phyloP scores from a whole-genome alignment of 2,113 vertebrate genomes.

The Channa argus region DNA sequence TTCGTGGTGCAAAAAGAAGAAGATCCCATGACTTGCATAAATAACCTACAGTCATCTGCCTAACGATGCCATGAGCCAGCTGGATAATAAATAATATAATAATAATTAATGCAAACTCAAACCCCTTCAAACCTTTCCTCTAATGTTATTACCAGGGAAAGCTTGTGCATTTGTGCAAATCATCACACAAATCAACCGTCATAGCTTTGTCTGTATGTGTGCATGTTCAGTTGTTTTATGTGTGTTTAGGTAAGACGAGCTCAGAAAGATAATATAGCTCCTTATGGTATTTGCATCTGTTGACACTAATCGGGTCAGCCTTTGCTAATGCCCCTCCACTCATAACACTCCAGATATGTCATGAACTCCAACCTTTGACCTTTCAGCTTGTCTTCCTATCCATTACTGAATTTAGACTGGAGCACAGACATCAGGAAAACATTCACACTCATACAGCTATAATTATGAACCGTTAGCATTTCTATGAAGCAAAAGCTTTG shows the following conservation, averaged over 20 bases:
- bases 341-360: conserved; percentile 6
- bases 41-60: conserved; percentile 16
- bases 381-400: background rate
- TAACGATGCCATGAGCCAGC: conserved; percentile 1
- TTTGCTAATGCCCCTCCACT: too few relatives aligned
- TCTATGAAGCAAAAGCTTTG: background rate
- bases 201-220: background rate
- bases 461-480: background rate
- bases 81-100: conserved; percentile 12
- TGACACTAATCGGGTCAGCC: conserved; percentile 30
- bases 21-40: conserved; percentile 35
- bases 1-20: conserved; percentile 1
- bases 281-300: conserved; percentile 8
- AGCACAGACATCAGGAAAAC: background rate
- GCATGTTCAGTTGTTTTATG: background rate
- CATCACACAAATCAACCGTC: background rate
- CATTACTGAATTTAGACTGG: background rate
- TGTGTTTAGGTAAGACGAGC: conserved; percentile 2
- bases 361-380: conserved; percentile 40
- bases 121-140: background rate
- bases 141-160: background rate
- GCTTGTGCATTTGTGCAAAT: background rate
- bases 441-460: background rate
- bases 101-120: conserved; percentile 8
- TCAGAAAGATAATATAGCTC: conserved; percentile 26